Evolutionary conservation across 2,888 invertebrate genomes (phyloP).

Genomic region (Hyposoter dolosus): DNA sequence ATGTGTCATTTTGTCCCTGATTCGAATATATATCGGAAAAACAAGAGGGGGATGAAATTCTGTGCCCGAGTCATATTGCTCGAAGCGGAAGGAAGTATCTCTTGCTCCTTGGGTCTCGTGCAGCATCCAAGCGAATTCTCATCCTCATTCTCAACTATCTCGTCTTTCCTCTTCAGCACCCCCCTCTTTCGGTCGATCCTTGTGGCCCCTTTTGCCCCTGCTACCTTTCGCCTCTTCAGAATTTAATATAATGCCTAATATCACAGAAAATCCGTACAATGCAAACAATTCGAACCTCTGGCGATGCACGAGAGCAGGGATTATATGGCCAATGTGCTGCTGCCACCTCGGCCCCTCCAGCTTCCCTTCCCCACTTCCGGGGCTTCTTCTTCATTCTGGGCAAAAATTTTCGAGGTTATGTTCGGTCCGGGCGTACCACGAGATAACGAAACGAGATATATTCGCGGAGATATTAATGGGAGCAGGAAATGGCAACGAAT

Average conservation of each 20-base stretch:
- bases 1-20: not conserved
- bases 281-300: constrained; percentile 79
- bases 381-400: constrained; percentile 18
- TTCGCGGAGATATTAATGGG: constrained; percentile 34
- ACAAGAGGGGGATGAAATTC: constrained; percentile 51
- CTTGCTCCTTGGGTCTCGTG: constrained; percentile 66
- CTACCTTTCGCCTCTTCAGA: constrained; percentile 75
- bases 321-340: constrained; percentile 32
- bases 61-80: constrained; percentile 68
- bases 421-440: too few species aligned
- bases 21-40: constrained; percentile 12
- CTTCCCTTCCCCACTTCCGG: not conserved
- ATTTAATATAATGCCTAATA: constrained; percentile 82
- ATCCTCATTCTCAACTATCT: constrained; percentile 52
- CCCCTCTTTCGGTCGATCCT: not conserved
- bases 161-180: constrained; percentile 22
- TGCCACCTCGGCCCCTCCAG: not conserved
- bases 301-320: constrained; percentile 17
- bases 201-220: constrained; percentile 43
- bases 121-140: constrained; percentile 58
- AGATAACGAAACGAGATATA: constrained; percentile 34
- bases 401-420: constrained; percentile 50
- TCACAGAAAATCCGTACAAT: constrained; percentile 80
- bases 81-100: constrained; percentile 73
- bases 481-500: not conserved